Percentiles rank a stretch among this genome's conserved stretches.
Conservation (phyloP, 2,888 invertebrate genomes). For the Cheilosia scutellata region DNA sequence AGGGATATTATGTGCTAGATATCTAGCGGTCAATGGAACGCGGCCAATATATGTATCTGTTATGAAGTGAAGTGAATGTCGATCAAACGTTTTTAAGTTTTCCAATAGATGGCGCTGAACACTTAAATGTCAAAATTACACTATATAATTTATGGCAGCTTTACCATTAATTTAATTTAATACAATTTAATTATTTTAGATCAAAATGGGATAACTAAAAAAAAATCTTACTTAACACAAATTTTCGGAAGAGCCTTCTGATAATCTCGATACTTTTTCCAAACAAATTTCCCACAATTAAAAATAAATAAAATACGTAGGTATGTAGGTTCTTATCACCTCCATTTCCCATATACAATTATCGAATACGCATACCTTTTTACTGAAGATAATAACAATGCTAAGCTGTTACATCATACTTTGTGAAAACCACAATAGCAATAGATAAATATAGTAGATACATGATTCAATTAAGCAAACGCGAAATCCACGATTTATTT, state of each 20-base stretch:
- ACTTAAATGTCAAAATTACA: too few relatives aligned
- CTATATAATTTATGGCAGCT: too few relatives aligned
- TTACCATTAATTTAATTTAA: too few relatives aligned
- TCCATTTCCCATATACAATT: not conserved
- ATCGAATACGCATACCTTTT: not conserved
- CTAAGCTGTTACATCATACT: conserved; percentile 16
- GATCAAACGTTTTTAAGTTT: too few relatives aligned
- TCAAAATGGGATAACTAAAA: too few relatives aligned
- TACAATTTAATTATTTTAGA: too few relatives aligned
- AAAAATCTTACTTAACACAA: too few relatives aligned
- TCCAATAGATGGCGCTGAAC: too few relatives aligned
- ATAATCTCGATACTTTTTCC: not conserved
- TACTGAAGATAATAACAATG: not conserved
- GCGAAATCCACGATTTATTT: conserved; percentile 58
- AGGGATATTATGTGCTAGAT: too few relatives aligned
- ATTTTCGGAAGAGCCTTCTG: not conserved
- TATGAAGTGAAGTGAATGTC: too few relatives aligned
- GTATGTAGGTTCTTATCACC: not conserved
- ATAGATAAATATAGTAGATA: conserved; percentile 7
- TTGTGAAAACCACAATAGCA: conserved; percentile 19
- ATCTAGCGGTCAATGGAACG: too few relatives aligned
- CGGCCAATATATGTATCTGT: too few relatives aligned
- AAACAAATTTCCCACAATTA: not conserved
- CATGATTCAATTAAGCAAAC: conserved; percentile 57
- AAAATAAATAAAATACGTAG: not conserved